These are phyloP conservation scores for Athetis lepigone DNA, from an alignment of 2,888 invertebrate species.

Conservation along the genomic window DNA sequence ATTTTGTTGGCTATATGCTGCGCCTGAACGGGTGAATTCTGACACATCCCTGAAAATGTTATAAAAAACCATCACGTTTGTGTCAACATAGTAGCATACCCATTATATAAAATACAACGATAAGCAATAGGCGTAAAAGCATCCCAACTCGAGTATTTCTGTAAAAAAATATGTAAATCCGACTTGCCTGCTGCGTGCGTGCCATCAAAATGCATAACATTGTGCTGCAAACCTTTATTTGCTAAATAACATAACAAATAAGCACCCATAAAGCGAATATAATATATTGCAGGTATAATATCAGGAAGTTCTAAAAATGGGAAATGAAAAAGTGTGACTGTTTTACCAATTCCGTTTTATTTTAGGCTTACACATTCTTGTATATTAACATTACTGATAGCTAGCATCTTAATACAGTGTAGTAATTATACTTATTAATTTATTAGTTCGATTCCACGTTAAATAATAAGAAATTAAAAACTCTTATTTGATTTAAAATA, in stretches of 20 bases:
- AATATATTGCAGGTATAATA: conserved; percentile 1
- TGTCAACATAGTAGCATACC: not conserved
- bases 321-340: conserved; percentile 68
- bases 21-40: conserved; percentile 13
- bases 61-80: not conserved
- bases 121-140: conserved; percentile 19
- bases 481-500: conserved; percentile 64
- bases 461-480: conserved; percentile 63
- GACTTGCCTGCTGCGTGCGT: conserved; percentile 32
- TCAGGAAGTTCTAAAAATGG: conserved; percentile 4
- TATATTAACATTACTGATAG: conserved; percentile 78
- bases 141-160: conserved; percentile 11
- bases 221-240: conserved; percentile 25
- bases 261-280: conserved; percentile 51
- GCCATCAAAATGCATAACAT: conserved; percentile 1
- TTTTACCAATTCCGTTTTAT: conserved; percentile 88
- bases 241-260: conserved; percentile 36
- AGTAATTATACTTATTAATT: conserved; percentile 63
- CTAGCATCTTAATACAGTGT: conserved; percentile 79
- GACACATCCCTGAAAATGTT: conserved; percentile 24
- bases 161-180: conserved; percentile 1
- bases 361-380: conserved; percentile 83
- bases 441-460: conserved; percentile 63
- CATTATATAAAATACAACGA: conserved; percentile 4
- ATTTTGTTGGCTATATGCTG: conserved; percentile 33